A percentile compares a stretch with the other conserved stretches of the same genome.
Evolutionary conservation across 2,888 invertebrate species (phyloP).

Genomic region (Podotricha telesiphe): DNA sequence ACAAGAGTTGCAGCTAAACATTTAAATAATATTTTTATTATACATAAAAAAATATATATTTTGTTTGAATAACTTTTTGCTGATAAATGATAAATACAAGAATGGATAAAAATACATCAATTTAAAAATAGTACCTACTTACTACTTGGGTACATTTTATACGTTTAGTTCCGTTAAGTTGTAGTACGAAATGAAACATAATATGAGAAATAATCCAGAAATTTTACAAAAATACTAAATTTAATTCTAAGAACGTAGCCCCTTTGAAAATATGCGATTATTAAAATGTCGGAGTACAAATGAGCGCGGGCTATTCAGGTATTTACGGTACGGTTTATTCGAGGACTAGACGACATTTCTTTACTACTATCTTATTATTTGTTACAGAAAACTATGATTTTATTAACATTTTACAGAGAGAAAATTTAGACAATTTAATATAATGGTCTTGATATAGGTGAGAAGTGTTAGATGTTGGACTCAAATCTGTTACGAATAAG

Average conservation of each 20-base stretch:
- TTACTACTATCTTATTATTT: slow-evolving; percentile 9
- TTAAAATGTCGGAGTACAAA: slow-evolving; percentile 79
- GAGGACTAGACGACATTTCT: slow-evolving; percentile 17
- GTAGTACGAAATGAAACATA: background rate
- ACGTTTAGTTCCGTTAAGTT: background rate
- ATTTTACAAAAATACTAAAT: slow-evolving; percentile 45
- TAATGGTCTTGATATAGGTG: background rate
- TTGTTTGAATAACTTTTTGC: too few species aligned
- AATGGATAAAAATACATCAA: too few species aligned
- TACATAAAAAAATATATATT: too few species aligned
- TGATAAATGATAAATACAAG: too few species aligned
- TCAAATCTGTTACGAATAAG: too few species aligned
- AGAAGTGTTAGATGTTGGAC: too few species aligned
- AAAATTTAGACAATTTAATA: background rate
- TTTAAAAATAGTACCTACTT: too few species aligned
- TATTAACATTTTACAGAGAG: background rate
- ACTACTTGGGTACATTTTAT: background rate
- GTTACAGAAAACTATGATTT: slow-evolving; percentile 4
- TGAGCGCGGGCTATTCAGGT: slow-evolving; percentile 34
- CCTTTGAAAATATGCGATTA: slow-evolving; percentile 75
- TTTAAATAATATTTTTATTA: too few species aligned
- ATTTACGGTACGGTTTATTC: slow-evolving; percentile 59
- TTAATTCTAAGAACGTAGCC: background rate
- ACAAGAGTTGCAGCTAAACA: slow-evolving; percentile 50
- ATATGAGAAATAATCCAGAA: slow-evolving; percentile 1